These are phyloP conservation scores for Orthosia incerta DNA, from an alignment of 2,888 invertebrate species.

Conservation along the genomic window DNA sequence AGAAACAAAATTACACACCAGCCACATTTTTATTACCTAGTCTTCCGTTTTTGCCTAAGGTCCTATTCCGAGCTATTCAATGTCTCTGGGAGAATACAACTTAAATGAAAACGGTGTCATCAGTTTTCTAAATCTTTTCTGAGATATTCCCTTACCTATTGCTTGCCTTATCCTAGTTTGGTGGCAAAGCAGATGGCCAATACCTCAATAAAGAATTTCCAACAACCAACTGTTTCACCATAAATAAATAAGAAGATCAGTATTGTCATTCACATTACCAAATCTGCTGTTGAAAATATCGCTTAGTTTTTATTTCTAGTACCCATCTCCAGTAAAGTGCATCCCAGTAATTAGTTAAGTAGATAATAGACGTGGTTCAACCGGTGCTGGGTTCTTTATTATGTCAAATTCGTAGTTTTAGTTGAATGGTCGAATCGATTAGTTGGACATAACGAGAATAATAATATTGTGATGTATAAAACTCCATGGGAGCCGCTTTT, in stretches of 20 bases:
- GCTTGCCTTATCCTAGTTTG: background rate
- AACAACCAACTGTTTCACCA: slow-evolving; percentile 50
- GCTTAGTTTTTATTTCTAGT: slow-evolving; percentile 72
- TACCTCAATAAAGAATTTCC: too few species aligned
- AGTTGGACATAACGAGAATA: slow-evolving; percentile 56
- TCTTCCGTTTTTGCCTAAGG: background rate
- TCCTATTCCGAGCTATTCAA: background rate
- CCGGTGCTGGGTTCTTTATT: slow-evolving; percentile 84
- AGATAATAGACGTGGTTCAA: slow-evolving; percentile 82
- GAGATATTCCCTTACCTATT: background rate
- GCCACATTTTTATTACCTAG: too few species aligned
- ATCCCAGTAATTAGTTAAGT: slow-evolving; percentile 88
- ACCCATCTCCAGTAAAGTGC: slow-evolving; percentile 85
- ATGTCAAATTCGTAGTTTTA: slow-evolving; percentile 71
- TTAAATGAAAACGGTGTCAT: background rate
- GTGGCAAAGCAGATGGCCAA: background rate
- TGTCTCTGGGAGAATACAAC: background rate
- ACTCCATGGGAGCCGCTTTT: slow-evolving; percentile 73
- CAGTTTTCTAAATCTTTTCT: background rate
- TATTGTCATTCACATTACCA: slow-evolving; percentile 80
- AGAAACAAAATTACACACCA: background rate
- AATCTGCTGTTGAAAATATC: slow-evolving; percentile 80
- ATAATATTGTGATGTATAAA: slow-evolving; percentile 65
- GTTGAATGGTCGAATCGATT: slow-evolving; percentile 76
- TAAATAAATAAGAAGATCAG: slow-evolving; percentile 68